A percentile compares a stretch with the other conserved stretches of the same genome.
phyloP scores from a whole-genome alignment of 64 coral and sea anemone species.

The Hydrozoanthus tunicans region DNA sequence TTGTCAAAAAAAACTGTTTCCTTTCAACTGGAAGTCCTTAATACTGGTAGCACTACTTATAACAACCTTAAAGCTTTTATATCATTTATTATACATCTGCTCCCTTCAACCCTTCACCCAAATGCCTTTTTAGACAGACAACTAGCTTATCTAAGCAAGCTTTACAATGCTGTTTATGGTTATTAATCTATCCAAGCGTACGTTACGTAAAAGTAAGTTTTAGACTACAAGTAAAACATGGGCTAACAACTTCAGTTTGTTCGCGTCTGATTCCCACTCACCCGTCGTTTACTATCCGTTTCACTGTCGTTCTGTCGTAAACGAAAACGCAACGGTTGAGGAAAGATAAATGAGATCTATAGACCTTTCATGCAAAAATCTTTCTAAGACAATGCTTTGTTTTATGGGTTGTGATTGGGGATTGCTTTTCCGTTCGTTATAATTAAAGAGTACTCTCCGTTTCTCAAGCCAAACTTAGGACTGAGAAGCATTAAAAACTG shows the following conservation, averaged over 20 bases:
- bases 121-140: background rate
- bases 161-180: background rate
- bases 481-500: no score
- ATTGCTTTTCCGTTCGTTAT: background rate
- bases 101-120: background rate
- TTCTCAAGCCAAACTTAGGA: no score
- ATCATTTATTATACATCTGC: background rate
- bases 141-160: background rate
- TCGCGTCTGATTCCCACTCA: background rate
- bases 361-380: background rate
- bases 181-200: no score
- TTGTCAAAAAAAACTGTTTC: background rate
- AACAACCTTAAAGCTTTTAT: background rate
- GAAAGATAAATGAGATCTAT: background rate
- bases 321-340: background rate
- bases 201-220: background rate
- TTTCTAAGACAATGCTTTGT: background rate
- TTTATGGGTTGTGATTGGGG: background rate
- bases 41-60: background rate
- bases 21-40: background rate
- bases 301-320: conserved; percentile 3
- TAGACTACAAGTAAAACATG: background rate
- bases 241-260: background rate
- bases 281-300: conserved; percentile 12
- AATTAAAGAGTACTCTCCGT: no score